Conservation (phyloP, 2,797 vertebrate species). For the Rhinophrynus dorsalis region DNA sequence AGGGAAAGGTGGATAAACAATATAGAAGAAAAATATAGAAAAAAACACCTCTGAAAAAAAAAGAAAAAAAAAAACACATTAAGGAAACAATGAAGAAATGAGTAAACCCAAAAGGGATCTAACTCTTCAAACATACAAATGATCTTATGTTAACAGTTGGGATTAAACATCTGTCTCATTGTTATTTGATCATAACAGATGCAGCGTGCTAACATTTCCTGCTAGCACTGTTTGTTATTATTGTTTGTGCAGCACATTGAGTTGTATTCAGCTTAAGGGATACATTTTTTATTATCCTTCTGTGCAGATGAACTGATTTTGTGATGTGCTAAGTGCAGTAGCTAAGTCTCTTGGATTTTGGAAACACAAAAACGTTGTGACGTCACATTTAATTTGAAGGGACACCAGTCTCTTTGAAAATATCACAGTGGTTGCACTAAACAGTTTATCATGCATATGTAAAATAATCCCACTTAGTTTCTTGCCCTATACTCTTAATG, state of each 20-base stretch:
- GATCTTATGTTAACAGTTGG: slow-evolving; percentile 93
- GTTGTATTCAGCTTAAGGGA: slow-evolving; percentile 72
- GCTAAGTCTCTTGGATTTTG: slow-evolving; percentile 40
- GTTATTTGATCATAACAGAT: slow-evolving; percentile 91
- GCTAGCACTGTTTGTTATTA: slow-evolving; percentile 82
- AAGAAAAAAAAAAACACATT: slow-evolving; percentile 70
- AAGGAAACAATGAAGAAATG: slow-evolving; percentile 78
- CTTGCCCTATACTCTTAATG: background rate
- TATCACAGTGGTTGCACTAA: slow-evolving; percentile 16
- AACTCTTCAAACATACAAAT: slow-evolving; percentile 90
- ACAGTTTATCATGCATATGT: background rate
- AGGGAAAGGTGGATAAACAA: slow-evolving; percentile 58
- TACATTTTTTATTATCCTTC: slow-evolving; percentile 68
- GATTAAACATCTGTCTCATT: slow-evolving; percentile 93
- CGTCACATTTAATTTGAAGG: slow-evolving; percentile 29
- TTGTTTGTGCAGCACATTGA: slow-evolving; percentile 75
- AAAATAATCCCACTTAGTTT: background rate
- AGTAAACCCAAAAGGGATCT: slow-evolving; percentile 81
- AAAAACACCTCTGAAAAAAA: slow-evolving; percentile 53
- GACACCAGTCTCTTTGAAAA: slow-evolving; percentile 13
- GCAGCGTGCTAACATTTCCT: slow-evolving; percentile 77
- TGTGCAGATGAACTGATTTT: slow-evolving; percentile 63
- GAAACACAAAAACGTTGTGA: slow-evolving; percentile 38
- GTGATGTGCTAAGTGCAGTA: slow-evolving; percentile 56
- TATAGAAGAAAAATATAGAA: slow-evolving; percentile 30